Base-by-base conservation (phyloP, 1,140 invertebrate genomes). In the Chymomyza costata region DNA sequence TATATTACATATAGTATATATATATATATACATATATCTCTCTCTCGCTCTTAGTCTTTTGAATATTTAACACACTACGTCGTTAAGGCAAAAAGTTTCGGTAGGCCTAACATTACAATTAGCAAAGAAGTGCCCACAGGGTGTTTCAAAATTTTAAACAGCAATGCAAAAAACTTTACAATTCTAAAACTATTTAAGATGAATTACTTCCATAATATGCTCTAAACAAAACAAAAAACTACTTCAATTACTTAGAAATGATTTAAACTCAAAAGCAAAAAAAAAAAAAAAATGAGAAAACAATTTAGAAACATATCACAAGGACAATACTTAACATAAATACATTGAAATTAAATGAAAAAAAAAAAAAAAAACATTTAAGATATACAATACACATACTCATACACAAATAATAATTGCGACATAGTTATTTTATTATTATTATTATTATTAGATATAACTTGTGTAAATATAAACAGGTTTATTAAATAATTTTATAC, bases 271-370 rank as follows among this genome's bases (percentile, higher is more conserved):
- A 34, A 34, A 6, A n/a, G n/a, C n/a, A n/a, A n/a, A n/a, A n/a
- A n/a, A 18, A 41, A 41, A 40, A 6, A 70, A 70, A 62, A 80
- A 83, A 82, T 61, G 66, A 78, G 73, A 78, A 74, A 71, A 71
- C 71, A 78, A 81, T 83, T 83, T 83, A 83, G 81, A 83, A 83
- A 83, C 80, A 83, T 83, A 83, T 83, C 80, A 83, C 80, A 83
- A 83, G 68, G 80, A 83, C 80, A 83, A 83, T 83, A 83, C 80
- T 83, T 83, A 83, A 71, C 65, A 74, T 83, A 53, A 76, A 78
- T 80, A 59, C 65, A 74, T 81, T 76, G 66, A 70, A 67, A 43
- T 61, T 69, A 57, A 40, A 51, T 30, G 10, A 61, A 34, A 45
- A 38, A 52, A 44, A 49, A 35, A 31, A 47, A 35, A 46, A 51